Evolutionary conservation across 2,113 vertebrate genomes (phyloP).

Genomic region (Tyrannus savana): DNA sequence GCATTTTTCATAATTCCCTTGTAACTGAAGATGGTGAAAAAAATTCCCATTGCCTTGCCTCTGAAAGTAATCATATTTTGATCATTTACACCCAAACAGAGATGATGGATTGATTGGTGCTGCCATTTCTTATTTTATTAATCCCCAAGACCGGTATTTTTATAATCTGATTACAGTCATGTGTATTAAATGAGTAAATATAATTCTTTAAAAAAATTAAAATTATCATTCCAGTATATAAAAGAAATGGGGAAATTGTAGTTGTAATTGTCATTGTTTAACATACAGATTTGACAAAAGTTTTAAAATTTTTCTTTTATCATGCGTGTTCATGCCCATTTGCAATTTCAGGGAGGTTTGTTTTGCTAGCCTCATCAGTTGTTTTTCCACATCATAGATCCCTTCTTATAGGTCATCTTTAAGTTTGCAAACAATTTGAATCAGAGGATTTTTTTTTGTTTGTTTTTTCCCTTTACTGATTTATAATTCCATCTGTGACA

Average conservation of each 20-base stretch:
- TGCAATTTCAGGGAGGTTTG: background rate
- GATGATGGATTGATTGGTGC: background rate
- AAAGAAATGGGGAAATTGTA: background rate
- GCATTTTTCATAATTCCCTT: background rate
- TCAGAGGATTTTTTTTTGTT: background rate
- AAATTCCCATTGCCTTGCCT: background rate
- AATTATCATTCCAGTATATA: background rate
- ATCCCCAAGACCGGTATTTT: background rate
- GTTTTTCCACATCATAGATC: background rate
- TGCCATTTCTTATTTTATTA: background rate
- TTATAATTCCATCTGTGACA: background rate
- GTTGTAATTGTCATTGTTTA: background rate
- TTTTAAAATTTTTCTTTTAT: background rate
- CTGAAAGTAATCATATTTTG: background rate
- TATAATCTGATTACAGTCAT: background rate
- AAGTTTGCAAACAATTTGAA: background rate
- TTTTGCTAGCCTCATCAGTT: background rate
- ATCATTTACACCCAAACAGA: background rate
- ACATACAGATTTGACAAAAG: background rate
- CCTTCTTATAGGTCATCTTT: background rate
- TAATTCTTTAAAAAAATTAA: background rate
- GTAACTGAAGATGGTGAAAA: background rate
- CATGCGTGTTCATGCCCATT: accelerated
- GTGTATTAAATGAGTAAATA: background rate
- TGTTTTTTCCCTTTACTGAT: background rate